A percentile compares a stretch with the other conserved stretches of the same genome.
Evolutionary conservation across 2,797 vertebrate species (phyloP).

Genomic region (Hirundo rustica): DNA sequence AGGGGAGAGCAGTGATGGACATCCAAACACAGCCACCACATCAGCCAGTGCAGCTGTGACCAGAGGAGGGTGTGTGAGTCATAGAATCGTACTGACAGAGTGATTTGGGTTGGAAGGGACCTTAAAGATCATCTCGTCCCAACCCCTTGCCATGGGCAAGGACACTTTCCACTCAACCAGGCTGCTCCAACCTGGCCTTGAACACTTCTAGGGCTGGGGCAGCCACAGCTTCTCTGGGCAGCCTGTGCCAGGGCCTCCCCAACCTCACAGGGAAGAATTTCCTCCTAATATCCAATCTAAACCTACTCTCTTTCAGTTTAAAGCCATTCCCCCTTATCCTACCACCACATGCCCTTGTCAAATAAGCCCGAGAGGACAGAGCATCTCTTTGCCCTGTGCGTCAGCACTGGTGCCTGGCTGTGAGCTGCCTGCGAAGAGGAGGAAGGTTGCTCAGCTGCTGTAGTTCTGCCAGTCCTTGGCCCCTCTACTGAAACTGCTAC

Average conservation of each 20-base stretch:
- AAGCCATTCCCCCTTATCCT: not conserved
- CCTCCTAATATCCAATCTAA: not conserved
- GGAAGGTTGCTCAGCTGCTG: conserved; percentile 9
- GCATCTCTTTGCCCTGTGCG: not conserved
- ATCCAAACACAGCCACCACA: not conserved
- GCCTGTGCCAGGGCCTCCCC: not conserved
- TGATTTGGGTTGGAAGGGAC: not conserved
- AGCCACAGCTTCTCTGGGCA: not conserved
- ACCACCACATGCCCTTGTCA: not conserved
- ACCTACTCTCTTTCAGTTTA: not conserved
- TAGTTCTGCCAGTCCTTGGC: conserved; percentile 31
- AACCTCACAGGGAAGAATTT: not conserved
- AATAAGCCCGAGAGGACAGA: not conserved
- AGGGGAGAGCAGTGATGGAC: not conserved
- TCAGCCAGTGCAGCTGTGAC: not conserved
- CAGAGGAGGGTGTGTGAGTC: not conserved
- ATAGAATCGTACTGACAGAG: not conserved
- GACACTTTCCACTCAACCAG: not conserved
- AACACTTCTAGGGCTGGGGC: not conserved
- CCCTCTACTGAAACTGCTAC: conserved; percentile 3
- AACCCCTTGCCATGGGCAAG: not conserved
- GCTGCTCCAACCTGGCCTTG: not conserved
- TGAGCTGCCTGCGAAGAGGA: not conserved
- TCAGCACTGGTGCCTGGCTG: conserved; percentile 4
- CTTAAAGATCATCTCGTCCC: not conserved